phyloP scores from a whole-genome alignment of 2,113 vertebrate species.

The Aix galericulata region DNA sequence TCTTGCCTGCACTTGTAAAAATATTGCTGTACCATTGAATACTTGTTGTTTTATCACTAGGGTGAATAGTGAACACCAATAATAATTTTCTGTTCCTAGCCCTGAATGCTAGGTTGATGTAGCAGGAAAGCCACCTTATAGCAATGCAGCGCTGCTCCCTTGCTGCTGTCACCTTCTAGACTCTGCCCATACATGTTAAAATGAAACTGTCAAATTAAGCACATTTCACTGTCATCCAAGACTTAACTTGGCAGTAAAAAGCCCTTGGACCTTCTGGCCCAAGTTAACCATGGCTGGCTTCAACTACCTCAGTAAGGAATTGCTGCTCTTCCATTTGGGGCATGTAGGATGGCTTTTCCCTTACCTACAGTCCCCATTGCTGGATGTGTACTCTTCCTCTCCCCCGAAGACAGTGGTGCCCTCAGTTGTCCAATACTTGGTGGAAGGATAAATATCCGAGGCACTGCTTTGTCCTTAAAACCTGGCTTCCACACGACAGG shows the following conservation, averaged over 20 bases:
- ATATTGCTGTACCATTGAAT: not conserved
- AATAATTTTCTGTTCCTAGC: not conserved
- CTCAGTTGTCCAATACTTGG: not conserved
- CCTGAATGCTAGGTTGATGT: not conserved
- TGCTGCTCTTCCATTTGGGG: not conserved
- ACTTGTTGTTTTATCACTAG: not conserved
- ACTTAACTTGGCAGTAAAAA: slow-evolving; percentile 64
- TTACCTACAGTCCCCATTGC: accelerated
- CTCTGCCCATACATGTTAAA: slow-evolving; percentile 65
- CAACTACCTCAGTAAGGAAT: not conserved
- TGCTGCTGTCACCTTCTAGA: slow-evolving; percentile 31
- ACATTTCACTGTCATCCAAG: slow-evolving; percentile 62
- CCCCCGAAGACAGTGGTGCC: not conserved
- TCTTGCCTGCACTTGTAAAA: not conserved
- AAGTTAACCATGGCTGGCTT: slow-evolving; percentile 56
- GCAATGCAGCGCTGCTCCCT: slow-evolving; percentile 21
- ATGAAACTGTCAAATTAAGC: slow-evolving; percentile 67
- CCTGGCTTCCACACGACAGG: not conserved
- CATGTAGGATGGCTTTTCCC: not conserved
- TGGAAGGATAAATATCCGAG: not conserved
- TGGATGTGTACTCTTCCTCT: not conserved
- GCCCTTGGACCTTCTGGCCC: slow-evolving; percentile 67
- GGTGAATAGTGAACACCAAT: not conserved
- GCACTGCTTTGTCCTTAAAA: slow-evolving; percentile 22
- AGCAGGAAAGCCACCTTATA: not conserved